Percentiles rank a stretch among this genome's conserved stretches.
These are phyloP conservation scores for Mormyrops attenuatus DNA, from an alignment of 2,797 vertebrate genomes.

Conservation along the genomic window DNA sequence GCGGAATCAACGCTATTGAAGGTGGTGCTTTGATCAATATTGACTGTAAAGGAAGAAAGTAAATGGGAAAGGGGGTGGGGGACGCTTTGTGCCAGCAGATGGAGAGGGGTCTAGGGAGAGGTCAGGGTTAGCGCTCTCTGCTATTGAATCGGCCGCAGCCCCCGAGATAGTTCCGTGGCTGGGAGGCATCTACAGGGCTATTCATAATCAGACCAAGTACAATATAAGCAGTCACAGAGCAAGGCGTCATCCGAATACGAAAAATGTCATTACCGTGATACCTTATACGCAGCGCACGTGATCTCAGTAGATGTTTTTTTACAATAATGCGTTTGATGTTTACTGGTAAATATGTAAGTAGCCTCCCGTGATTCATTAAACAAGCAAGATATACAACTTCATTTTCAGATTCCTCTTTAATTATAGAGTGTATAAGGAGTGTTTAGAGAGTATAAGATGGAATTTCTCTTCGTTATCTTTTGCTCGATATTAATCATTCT, in stretches of 20 bases:
- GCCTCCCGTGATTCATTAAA: not conserved
- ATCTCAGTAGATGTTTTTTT: slow-evolving; percentile 33
- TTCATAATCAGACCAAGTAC: slow-evolving; percentile 80
- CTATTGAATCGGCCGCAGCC: slow-evolving; percentile 78
- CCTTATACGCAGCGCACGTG: slow-evolving; percentile 70
- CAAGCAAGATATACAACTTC: not conserved
- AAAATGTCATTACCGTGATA: slow-evolving; percentile 79
- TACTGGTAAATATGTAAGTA: not conserved
- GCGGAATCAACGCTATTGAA: slow-evolving; percentile 53
- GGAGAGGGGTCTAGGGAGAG: slow-evolving; percentile 79
- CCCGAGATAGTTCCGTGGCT: slow-evolving; percentile 76
- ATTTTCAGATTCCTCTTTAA: not conserved
- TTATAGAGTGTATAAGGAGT: not conserved
- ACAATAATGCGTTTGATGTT: not conserved
- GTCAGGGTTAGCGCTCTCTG: slow-evolving; percentile 84
- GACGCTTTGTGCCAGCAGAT: slow-evolving; percentile 77
- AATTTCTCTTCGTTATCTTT: slow-evolving; percentile 10
- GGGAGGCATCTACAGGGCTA: slow-evolving; percentile 77
- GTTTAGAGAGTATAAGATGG: not conserved
- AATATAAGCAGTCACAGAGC: slow-evolving; percentile 78
- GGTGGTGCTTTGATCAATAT: slow-evolving; percentile 80
- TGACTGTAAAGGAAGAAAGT: slow-evolving; percentile 64
- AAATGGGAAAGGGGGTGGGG: slow-evolving; percentile 19
- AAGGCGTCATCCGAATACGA: slow-evolving; percentile 82
- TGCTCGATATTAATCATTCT: not conserved